Conservation (phyloP, 2,888 invertebrate genomes). For the Acholoe squamosa region DNA sequence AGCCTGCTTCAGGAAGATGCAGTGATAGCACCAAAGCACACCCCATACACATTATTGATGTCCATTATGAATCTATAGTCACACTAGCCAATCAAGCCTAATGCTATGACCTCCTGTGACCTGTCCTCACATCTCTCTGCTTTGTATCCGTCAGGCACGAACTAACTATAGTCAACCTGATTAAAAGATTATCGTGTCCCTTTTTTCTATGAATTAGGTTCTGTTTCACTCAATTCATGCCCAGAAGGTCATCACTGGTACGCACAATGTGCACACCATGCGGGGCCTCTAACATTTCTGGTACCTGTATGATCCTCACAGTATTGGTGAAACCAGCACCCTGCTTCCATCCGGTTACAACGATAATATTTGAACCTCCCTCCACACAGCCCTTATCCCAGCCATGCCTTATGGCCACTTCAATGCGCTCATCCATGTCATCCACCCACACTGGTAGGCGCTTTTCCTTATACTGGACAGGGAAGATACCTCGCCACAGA, state of each 20-base stretch:
- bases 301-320: conserved; percentile 68
- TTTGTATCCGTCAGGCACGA: too few relatives aligned
- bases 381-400: conserved; percentile 93
- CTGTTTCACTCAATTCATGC: neutral
- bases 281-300: neutral
- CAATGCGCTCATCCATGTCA: conserved; percentile 82
- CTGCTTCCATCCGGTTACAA: conserved; percentile 72
- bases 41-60: too few relatives aligned
- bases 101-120: too few relatives aligned
- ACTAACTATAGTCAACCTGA: neutral
- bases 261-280: neutral
- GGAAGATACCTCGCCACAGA: conserved; percentile 94
- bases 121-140: too few relatives aligned
- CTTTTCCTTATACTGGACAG: conserved; percentile 90
- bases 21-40: too few relatives aligned
- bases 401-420: conserved; percentile 86
- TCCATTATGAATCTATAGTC: too few relatives aligned
- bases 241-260: neutral
- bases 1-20: too few relatives aligned
- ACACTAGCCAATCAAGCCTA: too few relatives aligned
- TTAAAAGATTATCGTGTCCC: neutral
- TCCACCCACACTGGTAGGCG: conserved; percentile 78
- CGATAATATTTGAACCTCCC: conserved; percentile 85
- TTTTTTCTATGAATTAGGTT: too few relatives aligned
- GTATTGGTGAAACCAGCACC: conserved; percentile 73